Evolutionary conservation across 2,797 vertebrate genomes (phyloP), one percentile per base, ranked within the genome.

Genomic region (Caiman crocodilus): DNA sequence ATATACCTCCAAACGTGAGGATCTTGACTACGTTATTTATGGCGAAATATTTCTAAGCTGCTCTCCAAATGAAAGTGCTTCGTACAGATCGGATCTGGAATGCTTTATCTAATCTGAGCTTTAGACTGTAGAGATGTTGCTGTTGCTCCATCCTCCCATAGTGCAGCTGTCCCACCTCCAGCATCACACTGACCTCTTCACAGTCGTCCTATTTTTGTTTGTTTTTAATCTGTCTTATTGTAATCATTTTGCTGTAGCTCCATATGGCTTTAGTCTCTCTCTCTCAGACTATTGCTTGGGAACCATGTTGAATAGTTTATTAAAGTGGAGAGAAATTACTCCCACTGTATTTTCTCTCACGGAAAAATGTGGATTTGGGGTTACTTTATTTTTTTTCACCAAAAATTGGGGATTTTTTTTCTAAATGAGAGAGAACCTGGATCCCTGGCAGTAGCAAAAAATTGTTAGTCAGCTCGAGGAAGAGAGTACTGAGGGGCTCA

Each of bases 11-110:
- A 42, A 42, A 42, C 11, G 42, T 42, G 42, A 42, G 42, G 42
- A 42, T 42, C 42, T 42, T 42, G 42, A 42, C 42, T 42, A 42
- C 42, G 10, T 10, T 42, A 42, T 42, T 42, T 42, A 42, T 42
- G 9, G 42, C 11, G 42, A 42, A 42, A 42, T 42, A 67, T 59
- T n/a, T 90, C 94, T 92, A 96, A 89, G 79, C 23, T 89, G 26
- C 20, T 58, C 1, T 0, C 76, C 93, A 74, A 92, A 86, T 74
- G 64, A 85, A 28, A 80, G 14, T 32, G 13, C 67, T 23, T 71
- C 30, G 14, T 35, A 21, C 67, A 71, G 2, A 5, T 4, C 69
- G 92, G 79, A 58, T 89, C 92, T 88, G 61, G 85, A 79, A 94
- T 89, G 76, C 74, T 94, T 69, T 90, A 0, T 80, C 2, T 2